Conservation (phyloP, 2,888 invertebrate genomes). For the Margaritifera margaritifera region DNA sequence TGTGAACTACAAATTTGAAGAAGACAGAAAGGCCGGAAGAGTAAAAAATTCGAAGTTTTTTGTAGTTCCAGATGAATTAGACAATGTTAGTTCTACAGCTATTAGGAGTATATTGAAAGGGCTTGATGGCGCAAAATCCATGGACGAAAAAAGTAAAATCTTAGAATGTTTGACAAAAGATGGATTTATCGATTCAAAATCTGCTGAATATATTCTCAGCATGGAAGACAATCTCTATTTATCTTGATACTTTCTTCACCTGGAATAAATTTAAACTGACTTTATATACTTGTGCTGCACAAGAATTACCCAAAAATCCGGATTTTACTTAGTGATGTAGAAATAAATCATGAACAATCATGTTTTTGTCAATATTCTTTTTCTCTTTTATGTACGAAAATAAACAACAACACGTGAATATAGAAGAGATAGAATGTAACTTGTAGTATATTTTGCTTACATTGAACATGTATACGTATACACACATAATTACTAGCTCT, state of each 20-base stretch:
- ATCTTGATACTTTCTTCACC: neutral
- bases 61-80: conserved; percentile 29
- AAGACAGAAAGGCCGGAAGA: conserved; percentile 16
- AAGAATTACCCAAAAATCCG: no score
- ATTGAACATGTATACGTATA: no score
- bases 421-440: no score
- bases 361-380: no score
- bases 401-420: no score
- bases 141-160: conserved; percentile 2
- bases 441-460: no score
- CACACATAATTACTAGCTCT: no score
- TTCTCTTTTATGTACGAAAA: no score
- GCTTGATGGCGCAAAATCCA: neutral
- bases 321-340: no score
- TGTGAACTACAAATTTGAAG: conserved; percentile 15
- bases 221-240: conserved; percentile 13
- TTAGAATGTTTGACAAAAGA: conserved; percentile 11
- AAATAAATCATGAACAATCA: no score
- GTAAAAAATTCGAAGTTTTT: conserved; percentile 21
- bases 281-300: no score
- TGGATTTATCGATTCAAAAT: conserved; percentile 17
- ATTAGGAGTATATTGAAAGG: conserved; percentile 13
- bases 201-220: conserved; percentile 22
- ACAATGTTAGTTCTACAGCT: conserved; percentile 35
- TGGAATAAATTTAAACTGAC: no score